phyloP scores from a whole-genome alignment of 2,113 vertebrate genomes.

The Ailurus styani region DNA sequence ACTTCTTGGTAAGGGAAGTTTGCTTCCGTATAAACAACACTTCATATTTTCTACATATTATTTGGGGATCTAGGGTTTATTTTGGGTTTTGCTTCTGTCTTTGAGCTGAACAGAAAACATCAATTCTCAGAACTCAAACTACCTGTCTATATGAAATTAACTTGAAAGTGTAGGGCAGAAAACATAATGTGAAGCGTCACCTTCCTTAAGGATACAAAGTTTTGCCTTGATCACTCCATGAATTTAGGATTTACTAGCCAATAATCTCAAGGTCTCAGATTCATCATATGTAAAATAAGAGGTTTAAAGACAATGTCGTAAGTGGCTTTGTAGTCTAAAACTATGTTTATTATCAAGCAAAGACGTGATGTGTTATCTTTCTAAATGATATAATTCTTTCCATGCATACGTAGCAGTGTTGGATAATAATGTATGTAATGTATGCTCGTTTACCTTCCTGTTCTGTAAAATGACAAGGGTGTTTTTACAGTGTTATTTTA shows the following conservation, averaged over 20 bases:
- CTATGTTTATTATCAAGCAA: background rate
- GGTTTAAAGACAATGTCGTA: background rate
- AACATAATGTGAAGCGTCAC: background rate
- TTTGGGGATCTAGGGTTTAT: background rate
- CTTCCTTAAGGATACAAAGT: background rate
- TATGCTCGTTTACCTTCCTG: background rate
- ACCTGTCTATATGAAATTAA: background rate
- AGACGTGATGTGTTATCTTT: background rate
- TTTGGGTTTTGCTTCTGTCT: background rate
- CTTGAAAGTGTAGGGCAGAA: background rate
- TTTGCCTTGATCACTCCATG: background rate
- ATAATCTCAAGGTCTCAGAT: background rate
- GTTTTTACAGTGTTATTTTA: background rate
- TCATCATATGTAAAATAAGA: background rate
- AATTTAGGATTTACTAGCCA: background rate
- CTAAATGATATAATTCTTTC: background rate
- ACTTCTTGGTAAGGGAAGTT: background rate
- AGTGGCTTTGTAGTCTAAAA: background rate
- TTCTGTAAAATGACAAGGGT: background rate
- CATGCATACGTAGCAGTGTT: background rate
- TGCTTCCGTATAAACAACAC: background rate
- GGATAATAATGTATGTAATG: background rate
- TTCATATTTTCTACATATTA: background rate
- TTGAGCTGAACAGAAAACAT: background rate
- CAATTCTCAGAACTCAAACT: background rate